A percentile compares a stretch with the other conserved stretches of the same genome.
Evolutionary conservation across 2,797 vertebrate species (phyloP).

Genomic region (Thalassophryne amazonica): DNA sequence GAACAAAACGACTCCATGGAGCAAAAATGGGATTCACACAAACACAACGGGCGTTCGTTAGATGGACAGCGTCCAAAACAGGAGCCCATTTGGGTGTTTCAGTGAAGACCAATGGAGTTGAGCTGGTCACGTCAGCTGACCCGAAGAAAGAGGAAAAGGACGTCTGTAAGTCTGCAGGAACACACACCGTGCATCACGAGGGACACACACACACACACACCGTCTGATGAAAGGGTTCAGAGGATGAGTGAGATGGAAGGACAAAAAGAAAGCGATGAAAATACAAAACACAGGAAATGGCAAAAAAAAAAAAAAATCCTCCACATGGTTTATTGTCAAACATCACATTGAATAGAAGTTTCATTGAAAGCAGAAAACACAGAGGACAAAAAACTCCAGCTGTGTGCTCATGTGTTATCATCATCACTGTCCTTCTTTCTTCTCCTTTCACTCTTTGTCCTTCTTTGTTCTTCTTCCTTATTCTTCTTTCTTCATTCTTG

Average conservation of each 20-base stretch:
- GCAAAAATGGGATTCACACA: too few species aligned
- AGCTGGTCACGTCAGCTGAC: constrained; percentile 50
- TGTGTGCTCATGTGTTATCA: too few species aligned
- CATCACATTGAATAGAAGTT: too few species aligned
- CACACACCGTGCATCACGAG: constrained; percentile 55
- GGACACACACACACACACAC: constrained; percentile 5
- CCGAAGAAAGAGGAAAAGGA: constrained; percentile 35
- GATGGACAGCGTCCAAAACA: constrained; percentile 15
- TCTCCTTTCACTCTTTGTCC: too few species aligned
- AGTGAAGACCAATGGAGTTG: constrained; percentile 26
- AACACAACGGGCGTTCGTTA: too few species aligned
- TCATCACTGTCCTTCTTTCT: too few species aligned
- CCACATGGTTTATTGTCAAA: too few species aligned
- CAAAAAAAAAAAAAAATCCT: constrained; percentile 12
- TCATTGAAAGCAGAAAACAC: too few species aligned
- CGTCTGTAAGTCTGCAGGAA: constrained; percentile 55
- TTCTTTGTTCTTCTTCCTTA: too few species aligned
- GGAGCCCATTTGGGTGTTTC: constrained; percentile 44
- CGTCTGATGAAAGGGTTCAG: constrained; percentile 17
- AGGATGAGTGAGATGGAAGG: constrained; percentile 12
- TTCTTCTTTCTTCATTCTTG: too few species aligned
- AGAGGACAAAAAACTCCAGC: too few species aligned
- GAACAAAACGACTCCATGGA: too few species aligned
- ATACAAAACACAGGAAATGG: background rate
- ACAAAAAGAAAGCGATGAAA: constrained; percentile 8